Conservation (phyloP, 2,113 vertebrate genomes). For the Hippopotamus amphibius region DNA sequence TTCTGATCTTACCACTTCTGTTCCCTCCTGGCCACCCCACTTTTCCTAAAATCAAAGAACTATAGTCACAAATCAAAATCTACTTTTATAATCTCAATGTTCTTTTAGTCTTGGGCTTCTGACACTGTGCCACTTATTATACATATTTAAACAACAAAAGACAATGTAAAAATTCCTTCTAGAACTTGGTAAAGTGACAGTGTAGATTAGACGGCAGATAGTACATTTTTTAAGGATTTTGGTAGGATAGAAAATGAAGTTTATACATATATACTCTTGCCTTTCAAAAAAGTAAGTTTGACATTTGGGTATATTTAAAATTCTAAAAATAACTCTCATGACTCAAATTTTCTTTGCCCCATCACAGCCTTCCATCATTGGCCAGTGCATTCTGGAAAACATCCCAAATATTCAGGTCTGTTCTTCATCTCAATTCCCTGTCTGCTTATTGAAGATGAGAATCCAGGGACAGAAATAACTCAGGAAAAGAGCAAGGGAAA, state of each 20-base stretch:
- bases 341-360: constrained; percentile 56
- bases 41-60: not conserved
- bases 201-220: not conserved
- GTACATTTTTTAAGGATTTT: constrained; percentile 21
- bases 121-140: not conserved
- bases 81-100: not conserved
- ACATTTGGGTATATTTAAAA: constrained; percentile 25
- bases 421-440: constrained; percentile 55
- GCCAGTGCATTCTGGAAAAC: constrained; percentile 15
- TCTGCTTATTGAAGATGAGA: constrained; percentile 65
- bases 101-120: constrained; percentile 4
- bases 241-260: constrained; percentile 3
- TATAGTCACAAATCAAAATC: not conserved
- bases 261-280: not conserved
- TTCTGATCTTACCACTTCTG: not conserved
- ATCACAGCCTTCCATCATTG: constrained; percentile 47
- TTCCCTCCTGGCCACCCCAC: not conserved
- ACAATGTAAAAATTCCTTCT: not conserved
- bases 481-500: constrained; percentile 58
- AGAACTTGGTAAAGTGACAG: not conserved
- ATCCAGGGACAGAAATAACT: constrained; percentile 60
- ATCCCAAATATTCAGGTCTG: constrained; percentile 49
- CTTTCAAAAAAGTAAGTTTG: constrained; percentile 46
- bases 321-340: constrained; percentile 36
- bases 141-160: constrained; percentile 37